phyloP scores from a whole-genome alignment of 2,888 invertebrate genomes.

The Drosophila quinaria region DNA sequence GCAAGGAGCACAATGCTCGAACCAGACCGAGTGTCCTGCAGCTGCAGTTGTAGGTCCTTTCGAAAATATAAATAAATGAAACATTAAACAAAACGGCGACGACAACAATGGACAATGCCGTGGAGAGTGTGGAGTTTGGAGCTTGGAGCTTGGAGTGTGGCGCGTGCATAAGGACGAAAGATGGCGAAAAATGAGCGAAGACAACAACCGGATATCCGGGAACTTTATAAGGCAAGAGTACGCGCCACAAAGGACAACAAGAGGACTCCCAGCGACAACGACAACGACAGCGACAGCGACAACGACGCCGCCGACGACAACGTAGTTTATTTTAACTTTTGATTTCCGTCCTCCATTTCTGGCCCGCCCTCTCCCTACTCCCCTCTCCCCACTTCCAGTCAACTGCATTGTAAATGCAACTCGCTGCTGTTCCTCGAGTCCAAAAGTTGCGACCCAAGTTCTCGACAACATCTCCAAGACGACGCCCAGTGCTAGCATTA shows the following conservation, averaged over 20 bases:
- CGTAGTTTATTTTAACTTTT: constrained; percentile 78
- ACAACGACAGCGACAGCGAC: constrained; percentile 8
- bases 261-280: constrained; percentile 36
- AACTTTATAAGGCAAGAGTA: constrained; percentile 78
- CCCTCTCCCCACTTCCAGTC: constrained; percentile 11
- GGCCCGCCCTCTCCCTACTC: not conserved
- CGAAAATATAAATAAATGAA: constrained; percentile 77
- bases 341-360: constrained; percentile 63
- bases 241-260: constrained; percentile 62
- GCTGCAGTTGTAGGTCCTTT: constrained; percentile 32
- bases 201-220: constrained; percentile 82
- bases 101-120: constrained; percentile 49
- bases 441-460: constrained; percentile 51
- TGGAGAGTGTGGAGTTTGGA: constrained; percentile 14
- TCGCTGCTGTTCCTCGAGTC: constrained; percentile 42
- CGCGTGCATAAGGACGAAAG: constrained; percentile 59
- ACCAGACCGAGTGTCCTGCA: constrained; percentile 33
- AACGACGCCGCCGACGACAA: constrained; percentile 43
- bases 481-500: constrained; percentile 52
- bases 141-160: constrained; percentile 27
- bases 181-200: constrained; percentile 81
- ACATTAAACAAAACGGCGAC: constrained; percentile 69
- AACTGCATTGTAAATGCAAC: constrained; percentile 46
- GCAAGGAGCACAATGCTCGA: constrained; percentile 48
- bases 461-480: constrained; percentile 40